These are phyloP conservation scores for Rhagoletis zephyria DNA, from an alignment of 1,140 invertebrate species.

Conservation along the genomic window DNA sequence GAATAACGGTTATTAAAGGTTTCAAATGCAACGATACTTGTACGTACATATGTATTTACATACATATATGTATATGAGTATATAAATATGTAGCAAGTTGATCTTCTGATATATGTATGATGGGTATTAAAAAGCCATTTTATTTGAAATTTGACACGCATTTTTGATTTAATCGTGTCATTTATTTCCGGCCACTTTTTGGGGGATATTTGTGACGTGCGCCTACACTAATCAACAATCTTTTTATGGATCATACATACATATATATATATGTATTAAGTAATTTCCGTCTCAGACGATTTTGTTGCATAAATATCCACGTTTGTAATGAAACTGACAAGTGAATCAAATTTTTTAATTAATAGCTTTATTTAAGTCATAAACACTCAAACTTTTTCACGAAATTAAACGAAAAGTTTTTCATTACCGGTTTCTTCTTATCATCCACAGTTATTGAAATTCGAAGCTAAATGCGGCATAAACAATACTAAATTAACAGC, in stretches of 20 bases:
- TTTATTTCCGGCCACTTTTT: background rate
- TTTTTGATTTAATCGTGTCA: background rate
- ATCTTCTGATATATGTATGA: background rate
- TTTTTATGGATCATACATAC: no score
- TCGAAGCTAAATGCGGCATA: background rate
- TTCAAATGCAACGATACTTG: background rate
- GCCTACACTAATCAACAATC: background rate
- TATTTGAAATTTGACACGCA: constrained; percentile 47
- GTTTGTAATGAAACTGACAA: background rate
- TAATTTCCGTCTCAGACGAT: background rate
- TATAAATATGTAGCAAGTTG: background rate
- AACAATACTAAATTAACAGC: background rate
- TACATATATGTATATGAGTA: background rate
- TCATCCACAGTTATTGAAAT: constrained; percentile 12
- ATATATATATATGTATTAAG: background rate
- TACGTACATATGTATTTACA: background rate
- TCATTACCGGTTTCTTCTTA: background rate
- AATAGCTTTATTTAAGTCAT: background rate
- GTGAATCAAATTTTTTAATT: background rate
- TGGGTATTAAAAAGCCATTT: background rate
- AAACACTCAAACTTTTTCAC: no score
- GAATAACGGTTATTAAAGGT: background rate
- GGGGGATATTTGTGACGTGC: background rate
- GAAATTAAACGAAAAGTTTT: background rate
- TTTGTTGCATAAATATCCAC: background rate